phyloP scores from a whole-genome alignment of 2,888 invertebrate genomes.

The Eilema sororculum region DNA sequence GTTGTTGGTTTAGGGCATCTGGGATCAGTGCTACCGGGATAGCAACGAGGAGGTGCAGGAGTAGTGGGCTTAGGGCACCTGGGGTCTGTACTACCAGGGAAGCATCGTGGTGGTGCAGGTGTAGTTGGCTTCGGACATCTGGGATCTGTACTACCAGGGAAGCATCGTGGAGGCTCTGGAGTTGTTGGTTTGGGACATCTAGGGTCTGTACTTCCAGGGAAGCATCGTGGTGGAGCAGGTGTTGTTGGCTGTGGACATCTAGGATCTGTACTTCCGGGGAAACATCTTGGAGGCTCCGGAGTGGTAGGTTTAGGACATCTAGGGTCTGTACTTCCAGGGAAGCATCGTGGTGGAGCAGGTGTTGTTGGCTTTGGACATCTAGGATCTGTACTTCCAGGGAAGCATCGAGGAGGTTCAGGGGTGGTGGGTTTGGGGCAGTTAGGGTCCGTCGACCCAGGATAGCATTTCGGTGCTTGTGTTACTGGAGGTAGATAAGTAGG shows the following conservation, averaged over 20 bases:
- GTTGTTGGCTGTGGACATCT: conserved; percentile 65
- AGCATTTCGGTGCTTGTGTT: too few relatives aligned
- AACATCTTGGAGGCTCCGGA: conserved; percentile 49
- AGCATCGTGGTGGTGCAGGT: neutral
- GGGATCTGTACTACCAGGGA: conserved; percentile 66
- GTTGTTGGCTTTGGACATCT: conserved; percentile 63
- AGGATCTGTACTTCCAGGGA: conserved; percentile 68
- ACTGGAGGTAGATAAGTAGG: neutral
- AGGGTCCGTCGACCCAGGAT: too few relatives aligned
- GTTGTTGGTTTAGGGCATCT: conserved; percentile 1
- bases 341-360: conserved; percentile 28
- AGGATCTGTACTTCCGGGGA: conserved; percentile 64
- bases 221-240: conserved; percentile 53
- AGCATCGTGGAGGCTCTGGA: conserved; percentile 46
- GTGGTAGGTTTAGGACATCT: conserved; percentile 59
- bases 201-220: conserved; percentile 56
- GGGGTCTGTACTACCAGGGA: neutral
- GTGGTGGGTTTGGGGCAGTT: conserved; percentile 56
- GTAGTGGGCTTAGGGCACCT: neutral
- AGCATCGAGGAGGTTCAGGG: conserved; percentile 59
- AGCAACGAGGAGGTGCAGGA: neutral
- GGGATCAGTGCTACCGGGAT: neutral
- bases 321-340: conserved; percentile 55
- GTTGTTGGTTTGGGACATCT: conserved; percentile 60
- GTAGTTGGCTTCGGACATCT: conserved; percentile 59